Evolutionary conservation across 1,140 invertebrate genomes (phyloP), one percentile per base, ranked within the genome.

Genomic region (Drosophila kohkoa): DNA sequence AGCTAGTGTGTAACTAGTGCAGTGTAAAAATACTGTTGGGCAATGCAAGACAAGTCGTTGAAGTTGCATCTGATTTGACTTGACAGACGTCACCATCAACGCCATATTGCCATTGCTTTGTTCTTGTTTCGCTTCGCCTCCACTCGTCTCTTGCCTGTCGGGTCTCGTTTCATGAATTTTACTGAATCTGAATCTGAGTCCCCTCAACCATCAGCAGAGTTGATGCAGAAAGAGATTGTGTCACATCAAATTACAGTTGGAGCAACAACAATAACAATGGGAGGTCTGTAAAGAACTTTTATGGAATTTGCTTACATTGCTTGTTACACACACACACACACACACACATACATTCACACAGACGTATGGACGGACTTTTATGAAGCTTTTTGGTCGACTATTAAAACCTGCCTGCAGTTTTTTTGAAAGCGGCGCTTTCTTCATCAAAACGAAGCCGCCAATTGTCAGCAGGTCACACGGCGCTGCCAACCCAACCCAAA

Each of bases 191-290:
- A 64, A 64, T 64, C 35, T 64, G 62, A 64, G 25, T 52, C 59
- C 59, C 30, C 25, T 67, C 15, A 52, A 54, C 41, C 59, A 35
- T 51, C 55, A 20, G 28, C 16, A 68, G 46, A 41, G 66, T 49
- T 60, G 59, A 55, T 73, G 64, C 70, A 72, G 20, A 65, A 68
- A 73, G 70, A 74, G 71, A 74, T 69, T 74, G 65, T 74, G 65
- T 35, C 65, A 69, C 65, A 68, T 74, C 71, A 69, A 69, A 74
- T 74, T 74, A 74, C 71, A 74, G 30, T 32, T 59, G 20, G 15
- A 69, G 46, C 51, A 49, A 41, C 16, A 13, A 57, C 35, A 55
- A 55, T 25, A 59, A 69, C 32, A 69, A 69, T 60, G 35, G 35
- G 25, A 60, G 38, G 65, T 38, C 66, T 75, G 48, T 63, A 13